Conservation (phyloP, 2,113 vertebrate species). For the Calidris pugnax region DNA sequence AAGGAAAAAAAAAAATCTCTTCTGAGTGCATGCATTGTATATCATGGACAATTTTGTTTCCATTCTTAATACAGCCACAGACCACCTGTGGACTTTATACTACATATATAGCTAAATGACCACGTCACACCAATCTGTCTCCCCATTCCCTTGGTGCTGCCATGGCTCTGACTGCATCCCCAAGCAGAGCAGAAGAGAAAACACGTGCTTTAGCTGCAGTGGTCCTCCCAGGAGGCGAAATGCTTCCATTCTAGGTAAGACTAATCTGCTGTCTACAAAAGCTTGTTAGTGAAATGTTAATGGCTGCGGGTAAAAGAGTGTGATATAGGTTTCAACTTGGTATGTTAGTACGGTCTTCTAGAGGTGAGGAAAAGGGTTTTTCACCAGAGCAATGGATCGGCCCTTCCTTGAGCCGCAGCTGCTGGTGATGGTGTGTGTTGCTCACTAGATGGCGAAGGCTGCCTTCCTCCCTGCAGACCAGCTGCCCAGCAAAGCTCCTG, state of each 20-base stretch:
- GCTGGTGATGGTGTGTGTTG: neutral
- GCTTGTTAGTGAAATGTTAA: neutral
- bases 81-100: neutral
- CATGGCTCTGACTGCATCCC: neutral
- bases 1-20: accelerated
- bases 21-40: neutral
- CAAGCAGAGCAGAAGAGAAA: neutral
- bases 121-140: accelerated
- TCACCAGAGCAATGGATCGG: neutral
- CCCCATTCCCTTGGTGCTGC: neutral
- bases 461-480: neutral
- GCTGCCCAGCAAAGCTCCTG: accelerated
- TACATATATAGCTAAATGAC: neutral
- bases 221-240: neutral
- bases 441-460: slow-evolving; percentile 69
- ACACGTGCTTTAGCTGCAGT: neutral
- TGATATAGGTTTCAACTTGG: neutral
- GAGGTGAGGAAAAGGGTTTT: neutral
- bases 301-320: neutral
- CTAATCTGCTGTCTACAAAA: neutral
- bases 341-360: neutral
- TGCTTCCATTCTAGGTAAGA: neutral
- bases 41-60: neutral
- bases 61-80: neutral
- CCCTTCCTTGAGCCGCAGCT: neutral